Conservation (phyloP, 2,797 vertebrate genomes). For the Alectoris magna region DNA sequence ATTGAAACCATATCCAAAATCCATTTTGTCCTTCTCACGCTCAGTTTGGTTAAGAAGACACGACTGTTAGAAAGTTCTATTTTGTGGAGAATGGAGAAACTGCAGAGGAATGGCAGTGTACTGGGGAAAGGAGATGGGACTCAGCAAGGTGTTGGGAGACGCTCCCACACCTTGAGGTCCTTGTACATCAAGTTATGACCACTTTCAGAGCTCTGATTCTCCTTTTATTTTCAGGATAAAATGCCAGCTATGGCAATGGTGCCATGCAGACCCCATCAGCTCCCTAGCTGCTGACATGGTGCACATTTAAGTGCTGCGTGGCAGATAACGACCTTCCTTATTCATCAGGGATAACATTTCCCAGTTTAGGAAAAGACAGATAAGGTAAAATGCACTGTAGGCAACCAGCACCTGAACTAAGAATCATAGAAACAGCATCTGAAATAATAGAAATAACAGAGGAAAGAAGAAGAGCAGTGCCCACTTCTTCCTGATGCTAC, state of each 20-base stretch:
- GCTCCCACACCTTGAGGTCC: accelerated
- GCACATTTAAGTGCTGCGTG: background rate
- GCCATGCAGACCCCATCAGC: background rate
- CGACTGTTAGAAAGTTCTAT: background rate
- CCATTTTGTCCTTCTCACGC: background rate
- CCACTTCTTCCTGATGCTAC: background rate
- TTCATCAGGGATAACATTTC: conserved; percentile 22
- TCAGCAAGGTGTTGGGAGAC: background rate
- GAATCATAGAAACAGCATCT: background rate
- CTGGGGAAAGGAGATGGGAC: background rate
- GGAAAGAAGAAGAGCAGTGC: background rate
- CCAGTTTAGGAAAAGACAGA: background rate
- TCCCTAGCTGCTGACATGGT: background rate
- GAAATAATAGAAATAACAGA: conserved; percentile 16
- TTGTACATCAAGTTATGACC: background rate
- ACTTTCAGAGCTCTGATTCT: background rate
- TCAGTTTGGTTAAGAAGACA: background rate
- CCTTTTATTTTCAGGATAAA: background rate
- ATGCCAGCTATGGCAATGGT: background rate
- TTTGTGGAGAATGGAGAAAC: background rate
- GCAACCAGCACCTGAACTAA: background rate
- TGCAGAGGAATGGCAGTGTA: background rate
- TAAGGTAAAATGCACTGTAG: background rate
- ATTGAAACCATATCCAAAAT: background rate
- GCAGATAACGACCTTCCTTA: background rate